phyloP scores from a whole-genome alignment of 2,888 invertebrate genomes.

The Malthinus seriepunctatus region DNA sequence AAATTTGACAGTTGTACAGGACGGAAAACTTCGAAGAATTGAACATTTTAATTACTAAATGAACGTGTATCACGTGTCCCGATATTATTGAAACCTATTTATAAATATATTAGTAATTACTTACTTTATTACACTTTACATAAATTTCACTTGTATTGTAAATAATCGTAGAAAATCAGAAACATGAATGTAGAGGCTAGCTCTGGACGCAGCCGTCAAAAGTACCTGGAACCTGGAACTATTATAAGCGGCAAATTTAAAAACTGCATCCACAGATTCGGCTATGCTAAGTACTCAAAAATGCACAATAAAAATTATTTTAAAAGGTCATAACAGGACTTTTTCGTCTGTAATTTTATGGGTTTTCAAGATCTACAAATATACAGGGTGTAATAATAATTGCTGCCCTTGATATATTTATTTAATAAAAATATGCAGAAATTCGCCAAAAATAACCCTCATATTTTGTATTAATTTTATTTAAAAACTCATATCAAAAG shows the following conservation, averaged over 20 bases:
- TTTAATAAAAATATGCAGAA: too few relatives aligned
- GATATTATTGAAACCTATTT: not conserved
- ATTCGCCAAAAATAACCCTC: too few relatives aligned
- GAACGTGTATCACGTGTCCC: not conserved
- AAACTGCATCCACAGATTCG: too few relatives aligned
- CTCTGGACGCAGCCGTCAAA: conserved; percentile 31
- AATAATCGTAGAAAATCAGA: conserved; percentile 23
- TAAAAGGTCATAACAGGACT: too few relatives aligned
- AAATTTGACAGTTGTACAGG: conserved; percentile 33
- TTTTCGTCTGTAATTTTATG: too few relatives aligned
- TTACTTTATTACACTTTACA: conserved; percentile 30
- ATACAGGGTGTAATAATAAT: too few relatives aligned
- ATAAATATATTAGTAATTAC: conserved; percentile 8
- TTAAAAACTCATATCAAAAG: too few relatives aligned
- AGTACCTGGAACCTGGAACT: conserved; percentile 29
- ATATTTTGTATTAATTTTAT: too few relatives aligned
- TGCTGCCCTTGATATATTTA: too few relatives aligned
- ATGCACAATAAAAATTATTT: too few relatives aligned
- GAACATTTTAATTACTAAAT: conserved; percentile 9
- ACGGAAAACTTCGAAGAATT: conserved; percentile 28
- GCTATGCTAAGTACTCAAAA: too few relatives aligned
- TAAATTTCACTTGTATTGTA: conserved; percentile 30
- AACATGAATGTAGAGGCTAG: conserved; percentile 32
- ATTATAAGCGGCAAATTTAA: conserved; percentile 13
- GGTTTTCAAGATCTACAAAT: too few relatives aligned